Conservation (phyloP, 2,113 vertebrate genomes). For the Caranx ignobilis region DNA sequence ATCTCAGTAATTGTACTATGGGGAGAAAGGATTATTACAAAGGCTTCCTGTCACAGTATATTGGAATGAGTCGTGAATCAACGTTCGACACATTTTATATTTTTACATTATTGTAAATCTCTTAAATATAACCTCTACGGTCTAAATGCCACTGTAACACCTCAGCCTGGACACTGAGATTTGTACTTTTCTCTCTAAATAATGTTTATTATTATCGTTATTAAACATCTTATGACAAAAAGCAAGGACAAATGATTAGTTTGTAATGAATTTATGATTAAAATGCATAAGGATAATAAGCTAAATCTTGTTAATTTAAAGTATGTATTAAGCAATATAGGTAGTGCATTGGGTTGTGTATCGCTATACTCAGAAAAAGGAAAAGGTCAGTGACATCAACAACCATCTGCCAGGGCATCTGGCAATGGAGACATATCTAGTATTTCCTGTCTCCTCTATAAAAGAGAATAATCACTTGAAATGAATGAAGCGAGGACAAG, state of each 20-base stretch:
- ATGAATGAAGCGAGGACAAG: constrained; percentile 29
- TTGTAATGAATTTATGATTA: not conserved
- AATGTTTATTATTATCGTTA: not conserved
- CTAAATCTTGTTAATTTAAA: not conserved
- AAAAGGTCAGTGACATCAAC: constrained; percentile 8
- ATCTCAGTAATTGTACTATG: constrained; percentile 26
- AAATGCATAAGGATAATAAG: constrained; percentile 1
- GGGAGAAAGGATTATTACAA: not conserved
- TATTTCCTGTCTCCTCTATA: constrained; percentile 11
- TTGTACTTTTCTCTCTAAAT: not conserved
- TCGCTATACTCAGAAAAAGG: not conserved
- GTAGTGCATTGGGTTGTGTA: not conserved
- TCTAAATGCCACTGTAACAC: not conserved
- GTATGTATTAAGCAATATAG: not conserved
- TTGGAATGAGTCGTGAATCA: constrained; percentile 11
- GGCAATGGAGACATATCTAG: constrained; percentile 15
- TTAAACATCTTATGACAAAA: not conserved
- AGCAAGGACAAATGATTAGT: not conserved
- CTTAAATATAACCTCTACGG: not conserved
- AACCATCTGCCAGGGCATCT: constrained; percentile 42
- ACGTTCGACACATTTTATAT: not conserved
- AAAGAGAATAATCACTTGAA: constrained; percentile 43
- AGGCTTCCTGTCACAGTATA: constrained; percentile 4
- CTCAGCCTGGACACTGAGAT: not conserved
- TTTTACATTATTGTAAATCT: not conserved